Percentiles rank a stretch among this genome's conserved stretches.
phyloP scores from a whole-genome alignment of 2,888 invertebrate genomes.

The Mythimna albipuncta region DNA sequence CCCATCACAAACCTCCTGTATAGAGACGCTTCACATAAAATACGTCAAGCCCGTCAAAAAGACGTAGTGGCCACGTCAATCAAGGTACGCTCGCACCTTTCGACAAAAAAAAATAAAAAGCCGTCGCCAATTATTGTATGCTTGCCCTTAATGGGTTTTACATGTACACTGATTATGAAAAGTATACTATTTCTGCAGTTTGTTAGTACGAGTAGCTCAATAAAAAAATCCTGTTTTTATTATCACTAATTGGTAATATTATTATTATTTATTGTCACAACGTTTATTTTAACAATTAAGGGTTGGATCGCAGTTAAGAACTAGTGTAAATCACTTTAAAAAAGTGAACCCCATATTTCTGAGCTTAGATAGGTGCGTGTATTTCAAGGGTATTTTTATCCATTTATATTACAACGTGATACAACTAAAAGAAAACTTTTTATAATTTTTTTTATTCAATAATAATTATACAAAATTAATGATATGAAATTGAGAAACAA shows the following conservation, averaged over 20 bases:
- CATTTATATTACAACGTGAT: no score
- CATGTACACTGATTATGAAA: slow-evolving; percentile 82
- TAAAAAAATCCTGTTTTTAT: slow-evolving; percentile 8
- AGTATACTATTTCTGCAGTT: slow-evolving; percentile 72
- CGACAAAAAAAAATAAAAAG: slow-evolving; percentile 78
- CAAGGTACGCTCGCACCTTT: slow-evolving; percentile 77
- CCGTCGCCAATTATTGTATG: slow-evolving; percentile 85
- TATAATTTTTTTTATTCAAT: no score
- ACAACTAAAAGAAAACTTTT: no score
- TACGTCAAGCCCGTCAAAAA: slow-evolving; percentile 86
- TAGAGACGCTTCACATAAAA: slow-evolving; percentile 75
- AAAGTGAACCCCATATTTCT: no score
- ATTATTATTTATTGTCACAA: background rate
- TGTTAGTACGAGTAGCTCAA: slow-evolving; percentile 15
- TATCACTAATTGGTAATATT: background rate
- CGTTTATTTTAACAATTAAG: no score
- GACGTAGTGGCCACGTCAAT: slow-evolving; percentile 88
- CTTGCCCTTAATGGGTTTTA: slow-evolving; percentile 88
- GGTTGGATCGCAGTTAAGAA: no score
- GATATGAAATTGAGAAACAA: no score
- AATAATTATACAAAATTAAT: no score
- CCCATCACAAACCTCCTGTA: slow-evolving; percentile 72
- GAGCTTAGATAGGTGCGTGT: no score
- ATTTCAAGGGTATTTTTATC: no score
- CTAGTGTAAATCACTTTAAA: no score